These are phyloP conservation scores for Erythrolamprus reginae DNA, from an alignment of 2,113 vertebrate species.

Conservation along the genomic window DNA sequence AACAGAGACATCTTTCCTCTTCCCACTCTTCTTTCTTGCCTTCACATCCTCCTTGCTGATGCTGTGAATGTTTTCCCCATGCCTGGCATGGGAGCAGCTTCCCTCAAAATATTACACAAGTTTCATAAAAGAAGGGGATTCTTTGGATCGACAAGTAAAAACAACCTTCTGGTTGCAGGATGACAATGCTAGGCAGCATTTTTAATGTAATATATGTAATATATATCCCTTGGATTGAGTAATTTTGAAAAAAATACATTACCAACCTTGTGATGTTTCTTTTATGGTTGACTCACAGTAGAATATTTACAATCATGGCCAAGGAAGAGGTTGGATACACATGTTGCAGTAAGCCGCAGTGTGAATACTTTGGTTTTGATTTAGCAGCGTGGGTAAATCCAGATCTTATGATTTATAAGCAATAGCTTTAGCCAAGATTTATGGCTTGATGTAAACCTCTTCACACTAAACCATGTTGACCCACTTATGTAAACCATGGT, in stretches of 20 bases:
- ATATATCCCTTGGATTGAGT: slow-evolving; percentile 1
- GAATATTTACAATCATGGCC: no score
- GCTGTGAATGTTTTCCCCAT: slow-evolving; percentile 26
- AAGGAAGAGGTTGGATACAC: no score
- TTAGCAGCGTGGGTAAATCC: no score
- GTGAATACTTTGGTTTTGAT: no score
- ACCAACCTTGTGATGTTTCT: not conserved
- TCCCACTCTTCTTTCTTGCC: slow-evolving; percentile 20
- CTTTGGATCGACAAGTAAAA: not conserved
- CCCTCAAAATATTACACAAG: not conserved
- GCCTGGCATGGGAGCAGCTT: not conserved
- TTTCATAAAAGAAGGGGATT: not conserved
- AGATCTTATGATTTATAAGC: no score
- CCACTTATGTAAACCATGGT: no score
- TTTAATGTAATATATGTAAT: not conserved
- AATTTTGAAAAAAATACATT: not conserved
- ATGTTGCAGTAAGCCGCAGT: no score
- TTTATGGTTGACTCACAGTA: not conserved
- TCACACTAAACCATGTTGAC: no score
- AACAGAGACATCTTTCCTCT: slow-evolving; percentile 39
- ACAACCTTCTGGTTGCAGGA: accelerated
- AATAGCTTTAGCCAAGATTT: no score
- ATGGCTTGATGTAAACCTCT: no score
- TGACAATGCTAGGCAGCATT: not conserved
- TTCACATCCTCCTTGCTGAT: not conserved